These are phyloP conservation scores for Crocuta crocuta DNA, from an alignment of 2,113 vertebrate genomes.

Conservation along the genomic window DNA sequence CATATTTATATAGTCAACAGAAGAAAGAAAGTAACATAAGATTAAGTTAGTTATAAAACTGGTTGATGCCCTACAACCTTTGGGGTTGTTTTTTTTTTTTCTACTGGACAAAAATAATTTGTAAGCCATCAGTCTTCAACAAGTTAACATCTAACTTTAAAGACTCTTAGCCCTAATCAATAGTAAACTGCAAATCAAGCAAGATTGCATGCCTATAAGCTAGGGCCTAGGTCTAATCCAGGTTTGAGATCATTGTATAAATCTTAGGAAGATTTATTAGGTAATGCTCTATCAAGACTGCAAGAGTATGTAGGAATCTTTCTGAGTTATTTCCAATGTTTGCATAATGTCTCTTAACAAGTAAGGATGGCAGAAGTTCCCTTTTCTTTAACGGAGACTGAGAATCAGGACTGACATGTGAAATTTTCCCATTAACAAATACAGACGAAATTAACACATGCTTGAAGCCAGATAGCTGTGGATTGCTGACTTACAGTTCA, in stretches of 20 bases:
- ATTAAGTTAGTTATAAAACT: neutral
- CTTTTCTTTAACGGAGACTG: slow-evolving; percentile 14
- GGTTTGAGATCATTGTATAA: neutral
- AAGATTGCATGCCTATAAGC: neutral
- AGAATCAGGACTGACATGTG: neutral
- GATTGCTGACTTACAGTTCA: neutral
- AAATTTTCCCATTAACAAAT: neutral
- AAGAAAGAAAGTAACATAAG: slow-evolving; percentile 40
- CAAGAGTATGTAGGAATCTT: neutral
- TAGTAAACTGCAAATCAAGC: slow-evolving; percentile 16
- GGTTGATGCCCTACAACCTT: neutral
- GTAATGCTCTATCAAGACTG: neutral
- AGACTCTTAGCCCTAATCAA: neutral
- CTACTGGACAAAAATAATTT: slow-evolving; percentile 7
- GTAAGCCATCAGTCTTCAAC: neutral
- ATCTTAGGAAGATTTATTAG: neutral
- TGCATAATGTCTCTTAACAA: neutral
- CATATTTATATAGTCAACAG: neutral
- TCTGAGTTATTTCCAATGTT: neutral
- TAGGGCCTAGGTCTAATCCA: neutral
- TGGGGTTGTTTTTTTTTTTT: neutral
- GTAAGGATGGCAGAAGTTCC: neutral
- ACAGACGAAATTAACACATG: neutral
- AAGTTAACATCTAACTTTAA: neutral
- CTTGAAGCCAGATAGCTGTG: neutral